Evolutionary conservation across 2,113 vertebrate genomes (phyloP), one percentile per base, ranked within the genome.

Genomic region (Oplegnathus fasciatus): DNA sequence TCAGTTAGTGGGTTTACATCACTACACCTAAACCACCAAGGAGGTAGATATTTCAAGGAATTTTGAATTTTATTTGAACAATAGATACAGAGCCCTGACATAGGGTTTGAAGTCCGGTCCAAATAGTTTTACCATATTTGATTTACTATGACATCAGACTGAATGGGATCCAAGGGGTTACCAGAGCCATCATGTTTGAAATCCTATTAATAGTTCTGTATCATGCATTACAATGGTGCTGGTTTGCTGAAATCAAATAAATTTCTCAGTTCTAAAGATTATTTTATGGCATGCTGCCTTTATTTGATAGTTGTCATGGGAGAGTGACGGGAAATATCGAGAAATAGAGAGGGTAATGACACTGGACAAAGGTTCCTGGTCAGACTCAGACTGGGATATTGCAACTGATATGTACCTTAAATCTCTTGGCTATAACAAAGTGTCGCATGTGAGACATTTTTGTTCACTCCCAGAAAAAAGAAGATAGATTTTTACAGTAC

Each of bases 281-380:
- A n/a, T 11, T 11, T 14, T 13, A 4, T 69, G 20, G 18, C 32
- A 32, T 20, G 10, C 15, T 55, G 20, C 9, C 1, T 57, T 81
- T 26, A 20, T 70, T 34, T 46, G 6, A 65, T 32, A 17, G 28
- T 48, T 64, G 34, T 70, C 34, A n/a, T 24, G 18, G 37, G 13
- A 68, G 30, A 44, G 54, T 26, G 57, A 55, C 15, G 70, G 57
- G 46, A 52, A 44, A 57, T 30, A 68, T 50, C 0, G 0, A 24
- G 22, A 46, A 34, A 60, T n/a, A 65, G 15, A 72, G 54, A 14
- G 40, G 32, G 3, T 17, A 54, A 9, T 20, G 20, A 28, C n/a
- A 13, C n/a, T 46, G 58, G 71, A 44, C 52, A 72, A 83, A 76
- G 65, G 50, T 80, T 30, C 44, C 6, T 32, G 9, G 46, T 81